Conservation (phyloP, 1,140 invertebrate species). For the Trichonephila clavipes region DNA sequence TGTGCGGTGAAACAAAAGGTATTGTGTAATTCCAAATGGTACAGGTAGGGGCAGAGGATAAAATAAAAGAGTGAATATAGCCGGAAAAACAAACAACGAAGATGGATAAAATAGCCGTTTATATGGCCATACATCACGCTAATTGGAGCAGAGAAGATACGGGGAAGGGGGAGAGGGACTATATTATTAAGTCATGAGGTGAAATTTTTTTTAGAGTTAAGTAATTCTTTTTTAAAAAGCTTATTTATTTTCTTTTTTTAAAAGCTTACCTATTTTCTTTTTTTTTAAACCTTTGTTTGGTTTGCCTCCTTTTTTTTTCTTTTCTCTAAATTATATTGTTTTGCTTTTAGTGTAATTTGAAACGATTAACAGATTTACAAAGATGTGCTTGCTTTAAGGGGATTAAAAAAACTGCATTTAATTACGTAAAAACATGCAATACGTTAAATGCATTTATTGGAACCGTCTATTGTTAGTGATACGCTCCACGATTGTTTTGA, state of each 20-base stretch:
- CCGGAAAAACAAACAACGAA: not conserved
- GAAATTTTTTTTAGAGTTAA: not conserved
- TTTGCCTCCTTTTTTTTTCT: not conserved
- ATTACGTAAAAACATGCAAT: too few species aligned
- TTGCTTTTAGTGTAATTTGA: not conserved
- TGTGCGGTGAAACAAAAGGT: constrained; percentile 19
- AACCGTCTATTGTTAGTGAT: too few species aligned
- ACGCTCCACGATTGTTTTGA: too few species aligned
- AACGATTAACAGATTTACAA: too few species aligned
- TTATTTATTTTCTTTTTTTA: not conserved
- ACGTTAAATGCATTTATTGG: too few species aligned
- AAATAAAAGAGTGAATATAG: constrained; percentile 16
- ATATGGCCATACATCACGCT: not conserved
- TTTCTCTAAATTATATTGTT: not conserved
- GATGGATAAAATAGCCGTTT: not conserved
- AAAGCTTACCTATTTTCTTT: not conserved
- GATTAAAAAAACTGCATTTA: too few species aligned
- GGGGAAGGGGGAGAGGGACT: not conserved
- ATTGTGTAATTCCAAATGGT: not conserved
- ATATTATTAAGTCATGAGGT: not conserved
- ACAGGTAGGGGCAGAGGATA: not conserved
- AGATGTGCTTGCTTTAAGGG: too few species aligned
- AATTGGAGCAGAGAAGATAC: constrained; percentile 10
- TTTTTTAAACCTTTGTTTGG: not conserved
- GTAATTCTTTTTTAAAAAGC: not conserved